A percentile compares a stretch with the other conserved stretches of the same genome.
Evolutionary conservation across 2,888 invertebrate genomes (phyloP).

Genomic region (Eilema depressum): DNA sequence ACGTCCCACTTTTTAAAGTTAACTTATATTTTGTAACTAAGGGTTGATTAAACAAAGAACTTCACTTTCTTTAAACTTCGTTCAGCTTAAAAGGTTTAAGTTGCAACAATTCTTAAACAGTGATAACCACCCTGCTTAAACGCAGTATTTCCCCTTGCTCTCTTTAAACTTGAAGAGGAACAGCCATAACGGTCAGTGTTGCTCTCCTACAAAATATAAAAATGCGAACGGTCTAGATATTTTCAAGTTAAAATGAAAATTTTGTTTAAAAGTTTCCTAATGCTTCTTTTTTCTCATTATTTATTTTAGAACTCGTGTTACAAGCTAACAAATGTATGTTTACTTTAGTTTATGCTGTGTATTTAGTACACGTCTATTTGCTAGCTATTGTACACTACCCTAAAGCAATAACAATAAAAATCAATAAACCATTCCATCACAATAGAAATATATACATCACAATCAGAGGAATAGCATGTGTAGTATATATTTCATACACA

Average conservation of each 20-base stretch:
- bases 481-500: too few species aligned
- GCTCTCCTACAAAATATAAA: conserved; percentile 1
- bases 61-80: conserved; percentile 1
- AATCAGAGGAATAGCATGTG: too few species aligned
- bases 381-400: too few species aligned
- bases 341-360: too few species aligned
- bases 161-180: conserved; percentile 15
- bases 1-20: background rate
- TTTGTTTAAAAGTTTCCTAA: conserved; percentile 21
- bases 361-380: too few species aligned
- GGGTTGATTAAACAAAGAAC: background rate
- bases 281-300: background rate
- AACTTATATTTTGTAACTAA: background rate
- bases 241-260: conserved; percentile 16
- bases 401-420: too few species aligned
- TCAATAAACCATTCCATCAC: too few species aligned
- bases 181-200: conserved; percentile 12
- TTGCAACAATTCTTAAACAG: conserved; percentile 18
- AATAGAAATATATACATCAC: too few species aligned
- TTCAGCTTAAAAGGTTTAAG: conserved; percentile 12
- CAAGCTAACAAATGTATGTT: too few species aligned
- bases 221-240: conserved; percentile 13
- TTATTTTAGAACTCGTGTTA: too few species aligned
- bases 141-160: conserved; percentile 12
- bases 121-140: conserved; percentile 18